Evolutionary conservation across 2,797 vertebrate species (phyloP), one percentile per base, ranked within the genome.

Genomic region (Chrosomus eos): DNA sequence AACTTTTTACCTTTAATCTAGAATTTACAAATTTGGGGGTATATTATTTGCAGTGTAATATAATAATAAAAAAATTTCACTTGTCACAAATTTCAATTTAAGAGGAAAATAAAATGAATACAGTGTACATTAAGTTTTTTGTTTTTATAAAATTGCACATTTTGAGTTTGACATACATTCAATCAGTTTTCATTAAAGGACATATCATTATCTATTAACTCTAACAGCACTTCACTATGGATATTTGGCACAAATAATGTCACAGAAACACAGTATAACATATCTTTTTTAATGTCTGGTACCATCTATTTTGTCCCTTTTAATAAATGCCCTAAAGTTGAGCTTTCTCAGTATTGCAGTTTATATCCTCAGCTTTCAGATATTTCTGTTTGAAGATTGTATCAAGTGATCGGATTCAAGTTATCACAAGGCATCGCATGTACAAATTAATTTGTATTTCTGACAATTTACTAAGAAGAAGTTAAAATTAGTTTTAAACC

Each of bases 401-500:
- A 38, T 80, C 31, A 70, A 80, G 78, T 67, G 28, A 67, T 79
- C n/a, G 38, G 26, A 76, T 78, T 67, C 36, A 23, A 31, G 60
- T 38, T 64, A 67, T 75, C 31, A 51, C 72, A 75, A 66, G 82
- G 73, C 51, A 77, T 70, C 53, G 64, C 45, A 66, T 53, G 60
- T 76, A 76, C 58, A 83, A 73, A 82, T 62, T 0, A 53, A 64
- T 45, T n/a, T 14, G 38, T 1, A 66, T 83, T 67, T 76, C 72
- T 38, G 81, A 82, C 26, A 23, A 36, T 67, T 82, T 74, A 75
- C 40, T 76, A 75, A 75, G 40, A 82, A 26, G 40, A 80, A 80
- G 62, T 67, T 80, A 21, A 62, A 85, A 74, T 73, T 7, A 74
- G 81, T 93, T 94, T 87, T 90, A 91, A 94, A 95, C 94, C 94